These are phyloP conservation scores for Alligator mississippiensis DNA, from an alignment of 2,113 vertebrate genomes.

Conservation along the genomic window DNA sequence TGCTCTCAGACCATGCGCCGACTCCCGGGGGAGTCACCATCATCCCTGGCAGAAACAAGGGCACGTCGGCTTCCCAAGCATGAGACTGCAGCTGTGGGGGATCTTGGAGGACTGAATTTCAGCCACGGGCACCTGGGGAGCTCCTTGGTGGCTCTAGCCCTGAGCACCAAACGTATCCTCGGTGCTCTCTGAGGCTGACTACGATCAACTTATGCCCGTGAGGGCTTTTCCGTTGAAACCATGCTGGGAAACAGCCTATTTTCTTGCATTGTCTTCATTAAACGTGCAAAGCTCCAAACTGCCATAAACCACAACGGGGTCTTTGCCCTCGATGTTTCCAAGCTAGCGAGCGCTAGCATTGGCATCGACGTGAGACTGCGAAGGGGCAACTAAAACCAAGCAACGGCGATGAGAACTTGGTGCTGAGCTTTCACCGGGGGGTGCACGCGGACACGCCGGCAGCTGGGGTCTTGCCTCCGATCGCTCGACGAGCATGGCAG, in stretches of 20 bases:
- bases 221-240: background rate
- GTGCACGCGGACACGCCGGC: too few species aligned
- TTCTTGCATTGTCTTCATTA: background rate
- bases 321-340: background rate
- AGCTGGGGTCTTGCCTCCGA: background rate
- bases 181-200: background rate
- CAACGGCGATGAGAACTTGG: background rate
- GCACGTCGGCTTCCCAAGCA: too few species aligned
- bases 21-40: too few species aligned
- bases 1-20: too few species aligned
- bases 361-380: background rate
- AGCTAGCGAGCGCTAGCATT: background rate
- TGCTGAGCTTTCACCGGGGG: too few species aligned
- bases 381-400: background rate
- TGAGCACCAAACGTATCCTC: background rate
- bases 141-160: background rate
- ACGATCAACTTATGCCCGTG: background rate
- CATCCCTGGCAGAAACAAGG: too few species aligned
- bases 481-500: background rate
- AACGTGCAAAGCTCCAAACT: background rate
- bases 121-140: too few species aligned
- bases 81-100: too few species aligned
- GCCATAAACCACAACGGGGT: background rate
- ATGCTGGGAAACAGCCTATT: background rate
- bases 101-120: too few species aligned